Base-by-base conservation (phyloP, 2,113 vertebrate genomes). In the Physeter macrocephalus region DNA sequence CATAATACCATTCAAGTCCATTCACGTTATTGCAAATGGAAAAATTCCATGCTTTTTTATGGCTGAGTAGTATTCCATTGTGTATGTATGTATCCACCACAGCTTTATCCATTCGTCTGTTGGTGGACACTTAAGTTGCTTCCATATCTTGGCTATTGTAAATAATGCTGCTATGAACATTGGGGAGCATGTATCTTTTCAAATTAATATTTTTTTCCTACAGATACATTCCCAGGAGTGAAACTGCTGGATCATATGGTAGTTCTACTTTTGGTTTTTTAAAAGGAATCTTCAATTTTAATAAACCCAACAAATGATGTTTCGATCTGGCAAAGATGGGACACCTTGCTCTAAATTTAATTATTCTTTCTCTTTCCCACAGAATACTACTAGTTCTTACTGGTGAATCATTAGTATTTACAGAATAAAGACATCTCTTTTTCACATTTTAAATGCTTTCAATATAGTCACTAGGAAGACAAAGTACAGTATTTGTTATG, bases 371-470 rank as follows among this genome's bases (percentile, higher is more conserved):
- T 81, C 31, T 74, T 90, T 72, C 46, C 36, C 9, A 36, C 57
- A 84, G 69, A 96, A 90, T 84, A 88, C 20, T 64, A 25, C 29
- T 71, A 39, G 31, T 88, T 93, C 66, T 82, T 66, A 66, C 9
- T 3, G 34, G 11, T 61, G 52, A 93, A 80, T 59, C 18, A 31
- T 59, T 71, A 80, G 72, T 87, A 87, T 75, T 78, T 69, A 81
- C 17, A 49, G 9, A 81, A 71, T 90, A 94, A 88, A 75, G 59
- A 91, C 2, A 83, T 39, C 23, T 85, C 25, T 21, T 39, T 93
- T 75, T 90, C 59, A 82, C 8, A 66, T 82, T 95, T 90, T 39
- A 43, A 94, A 77, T 54, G 13, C 92, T 90, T 95, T 71, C 87
- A 87, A 31, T 92, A 80, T 7, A 88, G 12, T 81, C 69, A 62